phyloP scores from a whole-genome alignment of 2,888 invertebrate species.

The Antitype chi region DNA sequence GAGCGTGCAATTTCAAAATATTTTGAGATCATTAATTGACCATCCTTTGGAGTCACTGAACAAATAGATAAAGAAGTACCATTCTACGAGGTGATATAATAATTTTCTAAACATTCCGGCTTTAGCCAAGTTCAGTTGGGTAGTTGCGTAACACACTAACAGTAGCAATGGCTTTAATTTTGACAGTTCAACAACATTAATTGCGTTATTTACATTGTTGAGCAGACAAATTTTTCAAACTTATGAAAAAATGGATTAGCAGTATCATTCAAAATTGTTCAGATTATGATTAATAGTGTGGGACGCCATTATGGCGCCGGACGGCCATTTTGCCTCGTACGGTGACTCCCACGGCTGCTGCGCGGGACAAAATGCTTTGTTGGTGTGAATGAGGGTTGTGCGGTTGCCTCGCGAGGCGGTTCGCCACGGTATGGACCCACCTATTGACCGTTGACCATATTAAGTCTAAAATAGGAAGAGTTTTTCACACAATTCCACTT shows the following conservation, averaged over 20 bases:
- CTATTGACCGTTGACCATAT: not conserved
- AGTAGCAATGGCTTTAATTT: too few species aligned
- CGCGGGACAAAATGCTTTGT: not conserved
- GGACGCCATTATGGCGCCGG: too few species aligned
- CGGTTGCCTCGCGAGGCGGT: not conserved
- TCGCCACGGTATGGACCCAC: not conserved
- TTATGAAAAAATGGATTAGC: too few species aligned
- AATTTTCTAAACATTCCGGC: not conserved
- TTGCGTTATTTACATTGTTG: too few species aligned
- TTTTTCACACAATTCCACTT: not conserved
- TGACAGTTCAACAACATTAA: too few species aligned
- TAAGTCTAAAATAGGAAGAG: not conserved
- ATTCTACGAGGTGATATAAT: not conserved
- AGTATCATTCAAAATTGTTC: too few species aligned
- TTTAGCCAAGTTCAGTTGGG: too few species aligned
- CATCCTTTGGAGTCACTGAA: conserved; percentile 16
- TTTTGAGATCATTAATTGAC: conserved; percentile 61
- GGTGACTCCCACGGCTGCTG: not conserved
- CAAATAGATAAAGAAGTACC: conserved; percentile 4
- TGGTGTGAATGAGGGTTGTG: not conserved
- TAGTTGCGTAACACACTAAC: too few species aligned
- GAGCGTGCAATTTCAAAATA: conserved; percentile 44
- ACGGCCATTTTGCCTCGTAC: too few species aligned
- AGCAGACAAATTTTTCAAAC: too few species aligned
- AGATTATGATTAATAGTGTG: too few species aligned